Evolutionary conservation across 2,888 invertebrate genomes (phyloP).

Genomic region (Lamellibrachia columna): DNA sequence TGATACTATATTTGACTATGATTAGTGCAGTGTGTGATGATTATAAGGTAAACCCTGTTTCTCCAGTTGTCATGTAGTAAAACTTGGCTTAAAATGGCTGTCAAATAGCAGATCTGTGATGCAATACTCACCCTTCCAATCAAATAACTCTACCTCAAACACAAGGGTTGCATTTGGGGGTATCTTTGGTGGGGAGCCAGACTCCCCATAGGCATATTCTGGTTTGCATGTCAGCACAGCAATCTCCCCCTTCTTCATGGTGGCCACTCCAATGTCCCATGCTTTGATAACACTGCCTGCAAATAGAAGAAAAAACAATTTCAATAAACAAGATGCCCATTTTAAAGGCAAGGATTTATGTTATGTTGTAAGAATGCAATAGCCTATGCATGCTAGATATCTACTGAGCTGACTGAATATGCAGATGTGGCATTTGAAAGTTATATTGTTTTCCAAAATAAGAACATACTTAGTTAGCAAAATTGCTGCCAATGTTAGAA

Average conservation of each 20-base stretch:
- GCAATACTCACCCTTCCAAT: constrained; percentile 74
- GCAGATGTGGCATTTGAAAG: too few relatives aligned
- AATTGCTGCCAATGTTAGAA: too few relatives aligned
- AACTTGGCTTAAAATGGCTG: not conserved
- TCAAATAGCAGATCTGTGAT: not conserved
- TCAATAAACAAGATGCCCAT: not conserved
- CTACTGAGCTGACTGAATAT: too few relatives aligned
- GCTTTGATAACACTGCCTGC: constrained; percentile 86
- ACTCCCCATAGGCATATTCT: constrained; percentile 88
- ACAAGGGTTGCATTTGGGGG: constrained; percentile 87
- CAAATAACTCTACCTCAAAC: constrained; percentile 83
- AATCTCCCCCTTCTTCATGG: constrained; percentile 91
- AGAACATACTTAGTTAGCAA: too few relatives aligned
- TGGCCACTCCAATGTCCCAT: constrained; percentile 93
- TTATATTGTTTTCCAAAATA: too few relatives aligned
- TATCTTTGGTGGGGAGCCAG: constrained; percentile 86
- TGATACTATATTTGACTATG: too few relatives aligned
- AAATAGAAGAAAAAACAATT: constrained; percentile 37
- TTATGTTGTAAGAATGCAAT: not conserved
- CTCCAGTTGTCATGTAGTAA: not conserved
- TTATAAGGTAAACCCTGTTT: too few relatives aligned
- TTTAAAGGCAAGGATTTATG: not conserved
- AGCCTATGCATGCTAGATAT: too few relatives aligned
- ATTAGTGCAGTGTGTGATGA: too few relatives aligned
- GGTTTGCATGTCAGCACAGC: constrained; percentile 85